Base-by-base conservation (phyloP, 2,797 vertebrate species). In the Rhinatrema bivittatum region DNA sequence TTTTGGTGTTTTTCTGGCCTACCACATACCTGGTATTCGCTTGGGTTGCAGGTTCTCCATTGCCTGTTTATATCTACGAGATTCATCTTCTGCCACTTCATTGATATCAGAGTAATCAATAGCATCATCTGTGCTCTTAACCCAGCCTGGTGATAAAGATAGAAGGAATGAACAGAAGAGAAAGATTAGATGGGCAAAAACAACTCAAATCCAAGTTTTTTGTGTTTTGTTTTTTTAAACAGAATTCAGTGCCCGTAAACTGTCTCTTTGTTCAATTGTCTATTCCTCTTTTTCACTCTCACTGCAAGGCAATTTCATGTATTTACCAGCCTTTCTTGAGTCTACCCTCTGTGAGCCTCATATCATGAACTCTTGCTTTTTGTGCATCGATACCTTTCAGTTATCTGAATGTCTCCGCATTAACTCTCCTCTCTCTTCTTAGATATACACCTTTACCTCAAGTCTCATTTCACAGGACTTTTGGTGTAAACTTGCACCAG, bases 91-190 rank as follows among this genome's bases (percentile, higher is more conserved):
- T 27, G 94, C 95, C 42, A 99, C 92, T 45, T 99, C 96, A 10
- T 76, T 98, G 61, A 99, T 99, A 56, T 99, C 95, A 9, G 95
- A 98, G 59, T 99, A 99, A 77, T 99, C 96, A 20, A 99, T 84
- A 13, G 96, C 95, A 76, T 98, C 95, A 15, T 94, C 94, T 0
- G 91, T 97, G 62, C 93, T 98, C 68, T 94, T 93, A 56, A 98
- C 84, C 96, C 95, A 99, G 26, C 95, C 95, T 98, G 45, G 17
- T 23, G 22, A 42, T 6, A 35, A 40, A 23, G 32, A 7, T 36
- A 6, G 42, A 5, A 18, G 3, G 4, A 10, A 5, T 3, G 28
- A 10, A 7, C 36, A 6, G 42, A 5, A 18, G 3, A 5, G 5
- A 13, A 3, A 32, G 11, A 5, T 32, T 19, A 42, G 32, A 9